Conservation (phyloP, 64 coral and sea anemone species). For the Stichodactyla mertensii region DNA sequence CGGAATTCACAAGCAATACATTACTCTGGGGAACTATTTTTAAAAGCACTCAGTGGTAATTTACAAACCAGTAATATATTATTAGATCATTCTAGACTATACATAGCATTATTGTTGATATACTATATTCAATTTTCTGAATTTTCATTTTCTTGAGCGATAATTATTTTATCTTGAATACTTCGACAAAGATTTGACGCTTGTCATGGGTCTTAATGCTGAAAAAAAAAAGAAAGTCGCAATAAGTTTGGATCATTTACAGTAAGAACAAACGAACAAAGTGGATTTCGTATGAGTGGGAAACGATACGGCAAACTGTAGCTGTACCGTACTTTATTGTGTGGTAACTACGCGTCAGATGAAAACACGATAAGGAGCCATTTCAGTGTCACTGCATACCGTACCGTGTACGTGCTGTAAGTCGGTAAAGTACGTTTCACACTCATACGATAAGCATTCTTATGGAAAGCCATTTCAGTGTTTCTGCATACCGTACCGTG, state of each 20-base stretch:
- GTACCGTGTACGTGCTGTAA: too few relatives aligned
- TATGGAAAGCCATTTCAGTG: too few relatives aligned
- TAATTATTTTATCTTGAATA: conserved; percentile 7
- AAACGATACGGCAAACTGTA: too few relatives aligned
- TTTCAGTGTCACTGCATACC: too few relatives aligned
- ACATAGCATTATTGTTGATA: background rate
- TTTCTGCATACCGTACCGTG: too few relatives aligned
- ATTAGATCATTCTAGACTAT: background rate
- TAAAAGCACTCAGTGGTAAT: background rate
- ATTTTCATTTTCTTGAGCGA: conserved; percentile 5
- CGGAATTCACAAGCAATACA: background rate
- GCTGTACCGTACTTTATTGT: too few relatives aligned
- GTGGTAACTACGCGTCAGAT: too few relatives aligned
- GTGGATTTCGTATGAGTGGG: too few relatives aligned
- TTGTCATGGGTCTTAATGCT: conserved; percentile 85
- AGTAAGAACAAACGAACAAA: too few relatives aligned
- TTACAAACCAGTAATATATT: conserved; percentile 6
- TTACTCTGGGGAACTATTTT: background rate
- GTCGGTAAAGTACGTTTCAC: too few relatives aligned
- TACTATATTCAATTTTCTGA: background rate
- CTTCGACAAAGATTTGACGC: conserved; percentile 39
- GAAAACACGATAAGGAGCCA: too few relatives aligned
- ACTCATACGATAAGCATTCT: too few relatives aligned
- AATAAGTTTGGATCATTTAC: background rate
- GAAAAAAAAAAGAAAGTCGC: background rate